A percentile compares a stretch with the other conserved stretches of the same genome.
These are phyloP conservation scores for Pteropus alecto DNA, from an alignment of 2,113 vertebrate species.

Conservation along the genomic window DNA sequence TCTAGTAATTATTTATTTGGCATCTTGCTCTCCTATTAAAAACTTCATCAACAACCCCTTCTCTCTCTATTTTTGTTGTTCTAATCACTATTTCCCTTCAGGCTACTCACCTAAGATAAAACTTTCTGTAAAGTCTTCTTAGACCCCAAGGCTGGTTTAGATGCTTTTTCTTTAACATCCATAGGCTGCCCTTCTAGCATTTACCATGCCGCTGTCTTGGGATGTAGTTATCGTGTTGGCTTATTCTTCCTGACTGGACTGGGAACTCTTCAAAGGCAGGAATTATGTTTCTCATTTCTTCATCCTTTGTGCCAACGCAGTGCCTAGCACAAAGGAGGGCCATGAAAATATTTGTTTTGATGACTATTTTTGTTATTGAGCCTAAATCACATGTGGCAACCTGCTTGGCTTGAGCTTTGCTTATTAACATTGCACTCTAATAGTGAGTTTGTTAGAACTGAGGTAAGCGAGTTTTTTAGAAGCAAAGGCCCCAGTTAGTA, in stretches of 20 bases:
- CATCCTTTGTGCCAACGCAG: neutral
- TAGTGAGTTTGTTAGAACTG: neutral
- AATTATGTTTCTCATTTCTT: neutral
- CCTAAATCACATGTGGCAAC: neutral
- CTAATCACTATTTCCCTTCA: neutral
- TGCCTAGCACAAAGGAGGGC: neutral
- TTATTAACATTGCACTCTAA: neutral
- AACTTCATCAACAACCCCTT: neutral
- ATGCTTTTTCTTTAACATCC: neutral
- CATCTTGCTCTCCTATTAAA: neutral
- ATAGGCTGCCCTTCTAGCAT: neutral
- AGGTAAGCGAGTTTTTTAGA: neutral
- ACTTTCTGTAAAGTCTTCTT: neutral
- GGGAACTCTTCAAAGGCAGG: neutral
- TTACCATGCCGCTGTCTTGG: rapidly evolving
- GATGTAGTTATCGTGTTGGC: neutral
- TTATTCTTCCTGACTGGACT: neutral
- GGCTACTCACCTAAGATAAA: neutral
- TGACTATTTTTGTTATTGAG: neutral
- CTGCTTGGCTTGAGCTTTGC: neutral
- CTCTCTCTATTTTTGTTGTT: neutral
- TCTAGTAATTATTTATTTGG: neutral
- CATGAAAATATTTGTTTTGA: neutral
- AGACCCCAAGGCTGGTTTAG: neutral
- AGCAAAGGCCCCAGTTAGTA: neutral